Percentiles rank a stretch among this genome's conserved stretches.
Conservation (phyloP, 2,113 vertebrate species). For the Cephalopholis sonnerati region DNA sequence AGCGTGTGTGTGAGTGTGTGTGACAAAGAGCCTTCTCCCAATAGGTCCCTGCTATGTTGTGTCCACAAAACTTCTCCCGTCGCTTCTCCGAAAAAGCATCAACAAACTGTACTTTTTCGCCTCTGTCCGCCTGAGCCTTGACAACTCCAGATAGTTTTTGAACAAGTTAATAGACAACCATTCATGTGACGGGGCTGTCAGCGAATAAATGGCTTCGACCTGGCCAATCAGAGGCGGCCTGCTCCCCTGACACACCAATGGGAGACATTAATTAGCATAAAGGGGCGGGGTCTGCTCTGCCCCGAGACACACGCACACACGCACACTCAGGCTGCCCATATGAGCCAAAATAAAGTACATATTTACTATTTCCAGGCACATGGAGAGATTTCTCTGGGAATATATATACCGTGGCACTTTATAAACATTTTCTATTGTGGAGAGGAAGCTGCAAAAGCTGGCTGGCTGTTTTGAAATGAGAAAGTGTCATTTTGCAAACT, state of each 20-base stretch:
- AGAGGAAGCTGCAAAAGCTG: not conserved
- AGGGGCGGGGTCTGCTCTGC: slow-evolving; percentile 88
- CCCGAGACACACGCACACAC: slow-evolving; percentile 47
- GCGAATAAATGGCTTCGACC: slow-evolving; percentile 96
- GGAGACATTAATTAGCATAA: slow-evolving; percentile 90
- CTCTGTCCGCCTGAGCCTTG: slow-evolving; percentile 92
- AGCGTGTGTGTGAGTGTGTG: slow-evolving; percentile 37
- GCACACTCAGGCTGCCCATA: slow-evolving; percentile 77
- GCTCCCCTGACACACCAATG: slow-evolving; percentile 84
- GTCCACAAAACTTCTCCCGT: slow-evolving; percentile 87
- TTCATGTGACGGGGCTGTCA: slow-evolving; percentile 99
- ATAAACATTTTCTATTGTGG: not conserved
- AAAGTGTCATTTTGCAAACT: slow-evolving; percentile 18
- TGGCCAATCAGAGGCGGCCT: slow-evolving; percentile 93
- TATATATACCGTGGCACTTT: not conserved
- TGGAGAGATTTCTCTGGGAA: slow-evolving; percentile 83
- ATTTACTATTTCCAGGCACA: slow-evolving; percentile 88
- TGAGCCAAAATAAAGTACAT: slow-evolving; percentile 87
- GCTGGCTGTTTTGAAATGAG: not conserved
- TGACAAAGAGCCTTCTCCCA: slow-evolving; percentile 78
- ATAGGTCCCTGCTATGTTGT: slow-evolving; percentile 80
- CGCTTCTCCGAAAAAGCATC: slow-evolving; percentile 89
- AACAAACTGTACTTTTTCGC: slow-evolving; percentile 92
- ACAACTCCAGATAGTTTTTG: slow-evolving; percentile 99
- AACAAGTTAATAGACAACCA: slow-evolving; percentile 99